Evolutionary conservation across 2,888 invertebrate species (phyloP).

Genomic region (Rosalia funebris): DNA sequence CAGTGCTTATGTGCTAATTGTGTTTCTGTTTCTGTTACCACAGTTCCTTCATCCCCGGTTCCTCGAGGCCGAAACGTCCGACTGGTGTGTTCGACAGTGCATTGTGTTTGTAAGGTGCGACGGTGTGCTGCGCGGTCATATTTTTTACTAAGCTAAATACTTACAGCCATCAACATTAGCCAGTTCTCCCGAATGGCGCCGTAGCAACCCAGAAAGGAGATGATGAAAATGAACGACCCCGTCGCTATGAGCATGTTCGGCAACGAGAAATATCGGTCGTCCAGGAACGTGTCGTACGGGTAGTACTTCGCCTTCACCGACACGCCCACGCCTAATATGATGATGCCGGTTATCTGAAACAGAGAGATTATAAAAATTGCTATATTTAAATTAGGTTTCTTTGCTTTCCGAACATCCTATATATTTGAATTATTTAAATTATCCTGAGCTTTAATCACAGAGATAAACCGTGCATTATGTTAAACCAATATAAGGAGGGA

Average conservation of each 20-base stretch:
- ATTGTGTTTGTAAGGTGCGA: no score
- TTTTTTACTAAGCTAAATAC: slow-evolving; percentile 50
- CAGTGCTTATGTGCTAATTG: neutral
- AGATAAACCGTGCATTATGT: no score
- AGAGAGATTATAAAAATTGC: no score
- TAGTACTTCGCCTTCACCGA: slow-evolving; percentile 78
- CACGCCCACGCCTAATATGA: slow-evolving; percentile 84
- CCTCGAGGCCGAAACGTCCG: no score
- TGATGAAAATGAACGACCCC: slow-evolving; percentile 88
- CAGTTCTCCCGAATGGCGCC: slow-evolving; percentile 95
- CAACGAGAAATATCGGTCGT: slow-evolving; percentile 83
- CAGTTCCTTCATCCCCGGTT: neutral
- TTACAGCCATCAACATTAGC: slow-evolving; percentile 91
- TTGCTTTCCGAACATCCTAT: no score
- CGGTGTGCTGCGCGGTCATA: neutral
- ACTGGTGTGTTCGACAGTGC: no score
- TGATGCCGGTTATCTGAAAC: slow-evolving; percentile 86
- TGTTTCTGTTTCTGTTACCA: neutral
- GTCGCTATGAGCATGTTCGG: slow-evolving; percentile 89
- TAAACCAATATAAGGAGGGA: no score
- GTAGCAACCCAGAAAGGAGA: slow-evolving; percentile 95
- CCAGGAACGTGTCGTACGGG: slow-evolving; percentile 82
- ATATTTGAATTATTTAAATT: no score
- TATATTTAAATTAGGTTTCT: no score
- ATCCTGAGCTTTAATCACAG: no score